Percentiles rank a stretch among this genome's conserved stretches.
phyloP scores from a whole-genome alignment of 2,113 vertebrate species.

The rabbit (Oryctolagus cuniculus) region mOryCun1.1 NC_091441.1:82929001-82929500 shows the following conservation, averaged over 20 bases:
- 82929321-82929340: too few species aligned
- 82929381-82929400: too few species aligned
- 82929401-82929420: too few species aligned
- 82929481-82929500: too few species aligned
- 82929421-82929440: too few species aligned
- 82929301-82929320: too few species aligned
- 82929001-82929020: neutral
- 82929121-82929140: constrained; percentile 4
- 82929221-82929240: neutral
- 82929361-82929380: too few species aligned
- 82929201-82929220: neutral
- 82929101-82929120: neutral
- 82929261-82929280: neutral
- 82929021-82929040: constrained; percentile 49
- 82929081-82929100: constrained; percentile 40
- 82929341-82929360: too few species aligned
- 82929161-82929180: neutral
- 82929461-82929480: too few species aligned
- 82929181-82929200: neutral
- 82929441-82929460: too few species aligned
- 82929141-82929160: neutral
- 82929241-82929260: neutral
- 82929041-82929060: neutral
- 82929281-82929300: neutral
- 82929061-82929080: neutral